Conservation (phyloP, 2,888 invertebrate genomes). For the Rhimphoctona megacephalus region DNA sequence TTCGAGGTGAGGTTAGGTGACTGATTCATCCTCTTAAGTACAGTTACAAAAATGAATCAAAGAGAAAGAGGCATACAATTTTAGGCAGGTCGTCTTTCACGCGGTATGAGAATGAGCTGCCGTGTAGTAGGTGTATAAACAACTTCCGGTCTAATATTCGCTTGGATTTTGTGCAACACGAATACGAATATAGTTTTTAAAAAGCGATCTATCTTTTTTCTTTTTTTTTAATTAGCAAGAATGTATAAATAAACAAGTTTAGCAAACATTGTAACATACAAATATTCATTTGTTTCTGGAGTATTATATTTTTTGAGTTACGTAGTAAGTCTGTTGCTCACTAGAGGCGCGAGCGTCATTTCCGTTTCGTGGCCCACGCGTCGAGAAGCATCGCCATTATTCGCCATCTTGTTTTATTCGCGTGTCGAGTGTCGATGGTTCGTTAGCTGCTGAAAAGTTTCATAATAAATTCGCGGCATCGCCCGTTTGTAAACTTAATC, state of each 20-base stretch:
- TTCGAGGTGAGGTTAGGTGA: too few relatives aligned
- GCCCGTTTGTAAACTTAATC: neutral
- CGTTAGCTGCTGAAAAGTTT: neutral
- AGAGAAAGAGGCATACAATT: neutral
- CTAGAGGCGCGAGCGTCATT: constrained; percentile 59
- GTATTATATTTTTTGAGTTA: constrained; percentile 16
- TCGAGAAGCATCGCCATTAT: constrained; percentile 58
- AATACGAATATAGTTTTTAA: neutral
- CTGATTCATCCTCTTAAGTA: too few relatives aligned
- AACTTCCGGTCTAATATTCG: neutral
- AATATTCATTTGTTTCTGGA: neutral
- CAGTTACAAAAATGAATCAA: neutral
- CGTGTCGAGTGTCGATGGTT: constrained; percentile 50
- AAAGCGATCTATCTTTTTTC: neutral
- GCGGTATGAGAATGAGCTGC: neutral
- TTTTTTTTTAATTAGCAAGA: neutral
- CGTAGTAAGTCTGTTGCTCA: constrained; percentile 35
- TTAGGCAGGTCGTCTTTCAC: neutral
- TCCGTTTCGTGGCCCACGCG: constrained; percentile 65
- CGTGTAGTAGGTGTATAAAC: neutral
- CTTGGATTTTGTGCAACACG: neutral
- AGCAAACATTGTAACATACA: neutral
- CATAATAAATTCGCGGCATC: neutral
- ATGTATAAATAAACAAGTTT: neutral
- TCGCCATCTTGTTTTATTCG: constrained; percentile 78